phyloP scores from a whole-genome alignment of 2,888 invertebrate genomes.

The Drosophila vallismaia region DNA sequence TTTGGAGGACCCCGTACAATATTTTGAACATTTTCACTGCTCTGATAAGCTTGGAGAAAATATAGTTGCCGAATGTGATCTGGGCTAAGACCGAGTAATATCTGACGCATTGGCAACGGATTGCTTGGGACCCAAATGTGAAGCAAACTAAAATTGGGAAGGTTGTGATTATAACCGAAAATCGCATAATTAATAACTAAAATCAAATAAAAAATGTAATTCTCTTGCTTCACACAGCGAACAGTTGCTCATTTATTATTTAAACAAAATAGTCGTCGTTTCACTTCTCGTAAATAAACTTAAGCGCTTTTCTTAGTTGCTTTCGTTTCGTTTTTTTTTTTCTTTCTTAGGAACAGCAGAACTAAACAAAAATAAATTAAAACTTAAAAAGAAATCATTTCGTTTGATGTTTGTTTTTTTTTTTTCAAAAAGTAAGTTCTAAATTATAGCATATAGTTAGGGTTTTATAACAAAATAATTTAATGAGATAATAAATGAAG shows the following conservation, averaged over 20 bases:
- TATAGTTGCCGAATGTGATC: constrained; percentile 2
- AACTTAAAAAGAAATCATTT: constrained; percentile 64
- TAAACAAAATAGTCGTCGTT: constrained; percentile 76
- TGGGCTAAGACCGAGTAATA: neutral
- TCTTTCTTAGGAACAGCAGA: constrained; percentile 74
- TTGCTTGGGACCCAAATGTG: constrained; percentile 4
- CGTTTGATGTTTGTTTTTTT: constrained; percentile 47
- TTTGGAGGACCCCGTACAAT: constrained; percentile 53
- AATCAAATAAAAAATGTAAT: constrained; percentile 11
- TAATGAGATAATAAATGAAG: constrained; percentile 80
- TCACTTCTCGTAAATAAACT: constrained; percentile 63
- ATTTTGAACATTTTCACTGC: constrained; percentile 9
- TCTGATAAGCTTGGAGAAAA: neutral
- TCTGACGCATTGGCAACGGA: constrained; percentile 1
- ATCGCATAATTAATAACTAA: neutral
- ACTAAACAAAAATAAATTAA: constrained; percentile 74
- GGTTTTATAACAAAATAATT: constrained; percentile 79
- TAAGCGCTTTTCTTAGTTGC: constrained; percentile 58
- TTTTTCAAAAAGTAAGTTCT: constrained; percentile 64
- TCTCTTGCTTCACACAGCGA: constrained; percentile 61
- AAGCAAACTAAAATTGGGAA: constrained; percentile 5
- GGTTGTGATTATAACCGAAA: no score
- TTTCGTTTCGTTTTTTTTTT: constrained; percentile 41
- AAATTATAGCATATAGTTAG: constrained; percentile 73
- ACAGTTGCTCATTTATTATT: constrained; percentile 60